phyloP scores from a whole-genome alignment of 2,113 vertebrate species.

The Morone chrysops region DNA sequence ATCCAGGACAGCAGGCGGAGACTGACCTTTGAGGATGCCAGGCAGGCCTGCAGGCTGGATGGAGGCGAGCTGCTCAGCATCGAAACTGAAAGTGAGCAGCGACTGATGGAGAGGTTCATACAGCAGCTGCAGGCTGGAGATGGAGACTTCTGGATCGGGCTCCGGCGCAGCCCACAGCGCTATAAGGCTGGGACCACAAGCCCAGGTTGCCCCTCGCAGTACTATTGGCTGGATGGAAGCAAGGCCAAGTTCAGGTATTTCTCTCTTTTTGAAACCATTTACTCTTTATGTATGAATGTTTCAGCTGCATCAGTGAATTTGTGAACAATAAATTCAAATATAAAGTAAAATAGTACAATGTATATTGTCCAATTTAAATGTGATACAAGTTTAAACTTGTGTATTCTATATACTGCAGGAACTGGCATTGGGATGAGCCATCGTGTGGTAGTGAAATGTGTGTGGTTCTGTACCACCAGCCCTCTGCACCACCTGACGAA shows the following conservation, averaged over 20 bases:
- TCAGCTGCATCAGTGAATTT: not conserved
- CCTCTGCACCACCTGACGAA: constrained; percentile 82
- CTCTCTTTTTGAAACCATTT: not conserved
- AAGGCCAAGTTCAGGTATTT: constrained; percentile 88
- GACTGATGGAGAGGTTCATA: constrained; percentile 89
- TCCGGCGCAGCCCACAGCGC: constrained; percentile 81
- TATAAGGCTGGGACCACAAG: constrained; percentile 63
- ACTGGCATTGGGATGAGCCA: constrained; percentile 94
- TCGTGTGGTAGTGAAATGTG: constrained; percentile 94
- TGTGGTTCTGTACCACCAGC: constrained; percentile 92
- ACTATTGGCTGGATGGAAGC: constrained; percentile 93
- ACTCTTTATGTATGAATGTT: not conserved
- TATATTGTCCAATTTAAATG: not conserved
- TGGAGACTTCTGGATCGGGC: constrained; percentile 96
- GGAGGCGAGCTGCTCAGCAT: constrained; percentile 91
- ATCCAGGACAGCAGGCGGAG: constrained; percentile 88
- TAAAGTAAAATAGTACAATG: not conserved
- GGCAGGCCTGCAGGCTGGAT: constrained; percentile 84
- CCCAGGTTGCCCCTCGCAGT: constrained; percentile 84
- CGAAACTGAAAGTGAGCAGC: constrained; percentile 91
- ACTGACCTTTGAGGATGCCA: constrained; percentile 88
- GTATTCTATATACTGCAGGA: constrained; percentile 79
- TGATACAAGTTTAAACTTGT: not conserved
- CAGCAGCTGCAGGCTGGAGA: constrained; percentile 84
- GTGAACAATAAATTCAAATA: not conserved